A percentile compares a stretch with the other conserved stretches of the same genome.
Evolutionary conservation across 1,140 invertebrate genomes (phyloP).

Genomic region (Helicoverpa zea): DNA sequence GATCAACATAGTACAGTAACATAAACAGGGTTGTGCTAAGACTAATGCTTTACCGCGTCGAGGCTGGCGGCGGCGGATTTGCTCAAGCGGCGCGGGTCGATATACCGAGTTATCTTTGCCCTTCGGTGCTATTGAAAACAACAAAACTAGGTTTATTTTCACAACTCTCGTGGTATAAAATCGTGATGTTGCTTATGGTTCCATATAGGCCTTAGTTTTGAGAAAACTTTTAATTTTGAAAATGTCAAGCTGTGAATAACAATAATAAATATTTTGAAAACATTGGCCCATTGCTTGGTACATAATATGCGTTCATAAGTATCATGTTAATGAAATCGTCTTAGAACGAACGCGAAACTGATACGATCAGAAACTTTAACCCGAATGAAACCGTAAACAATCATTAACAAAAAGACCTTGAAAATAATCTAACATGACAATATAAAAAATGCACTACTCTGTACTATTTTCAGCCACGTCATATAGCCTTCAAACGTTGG

Average conservation of each 20-base stretch:
- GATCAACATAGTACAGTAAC: conserved; percentile 41
- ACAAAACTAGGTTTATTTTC: conserved; percentile 52
- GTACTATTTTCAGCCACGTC: background rate
- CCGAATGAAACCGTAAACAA: background rate
- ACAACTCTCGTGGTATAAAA: too few species aligned
- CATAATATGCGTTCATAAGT: background rate
- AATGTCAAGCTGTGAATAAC: too few species aligned
- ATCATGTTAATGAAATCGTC: background rate
- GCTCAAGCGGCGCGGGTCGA: conserved; percentile 81
- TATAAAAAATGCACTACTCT: background rate
- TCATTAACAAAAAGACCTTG: background rate
- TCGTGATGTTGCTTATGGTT: too few species aligned
- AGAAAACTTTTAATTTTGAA: too few species aligned
- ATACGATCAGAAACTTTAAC: background rate
- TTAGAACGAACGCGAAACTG: background rate
- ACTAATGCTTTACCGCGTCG: conserved; percentile 75
- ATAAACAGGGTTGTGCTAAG: conserved; percentile 44
- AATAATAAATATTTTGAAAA: too few species aligned
- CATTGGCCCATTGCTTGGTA: too few species aligned
- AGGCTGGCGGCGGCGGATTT: conserved; percentile 77
- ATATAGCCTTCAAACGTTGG: conserved; percentile 14
- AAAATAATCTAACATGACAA: background rate
- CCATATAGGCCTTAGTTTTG: too few species aligned
- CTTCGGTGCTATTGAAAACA: conserved; percentile 81
- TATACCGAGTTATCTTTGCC: conserved; percentile 82